Evolutionary conservation across 2,797 vertebrate species (phyloP), one percentile per base, ranked within the genome.

Genomic region (Oreonectes daqikongensis): DNA sequence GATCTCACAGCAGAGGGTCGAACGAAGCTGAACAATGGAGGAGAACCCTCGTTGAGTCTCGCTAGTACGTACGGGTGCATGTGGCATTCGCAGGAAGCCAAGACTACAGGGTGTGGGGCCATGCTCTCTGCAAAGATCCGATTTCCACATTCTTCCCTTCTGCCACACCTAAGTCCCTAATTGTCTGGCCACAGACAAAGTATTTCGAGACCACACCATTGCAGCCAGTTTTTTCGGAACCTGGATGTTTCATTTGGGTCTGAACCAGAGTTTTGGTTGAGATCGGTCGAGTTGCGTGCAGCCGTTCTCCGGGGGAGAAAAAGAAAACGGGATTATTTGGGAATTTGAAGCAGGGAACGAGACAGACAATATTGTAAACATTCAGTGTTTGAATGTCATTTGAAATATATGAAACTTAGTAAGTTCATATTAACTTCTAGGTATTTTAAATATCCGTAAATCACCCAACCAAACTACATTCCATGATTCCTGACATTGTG

Each of bases 81-180:
- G 77, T 72, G 79, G 82, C 69, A 81, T 82, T 82, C 24, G 72
- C 83, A 87, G 85, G 81, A 85, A 85, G 82, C 82, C 81, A 85
- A 83, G 87, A 86, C 87, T 84, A 84, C 70, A 91, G 93, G 93
- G 93, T 93, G 92, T 92, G 90, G 87, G 89, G 89, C 78, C 30
- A 84, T 84, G 82, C 48, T 85, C 69, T 75, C 83, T 63, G 53
- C 76, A 65, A 87, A 85, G 92, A 92, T 93, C 89, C 86, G 75
- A 90, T 93, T 92, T 92, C 92, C 85, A 93, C 92, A 93, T 93
- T 94, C 91, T 91, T 92, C 90, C 89, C 89, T 90, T 92, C 69
- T 84, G 88, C 92, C 92, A 91, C 91, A 93, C 92, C 92, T 93
- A 92, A 93, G 89, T 92, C 91, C 92, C 90, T 92, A 93, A 93